These are phyloP conservation scores for Hecatera dysodea DNA, from an alignment of 2,888 invertebrate species.

Conservation along the genomic window DNA sequence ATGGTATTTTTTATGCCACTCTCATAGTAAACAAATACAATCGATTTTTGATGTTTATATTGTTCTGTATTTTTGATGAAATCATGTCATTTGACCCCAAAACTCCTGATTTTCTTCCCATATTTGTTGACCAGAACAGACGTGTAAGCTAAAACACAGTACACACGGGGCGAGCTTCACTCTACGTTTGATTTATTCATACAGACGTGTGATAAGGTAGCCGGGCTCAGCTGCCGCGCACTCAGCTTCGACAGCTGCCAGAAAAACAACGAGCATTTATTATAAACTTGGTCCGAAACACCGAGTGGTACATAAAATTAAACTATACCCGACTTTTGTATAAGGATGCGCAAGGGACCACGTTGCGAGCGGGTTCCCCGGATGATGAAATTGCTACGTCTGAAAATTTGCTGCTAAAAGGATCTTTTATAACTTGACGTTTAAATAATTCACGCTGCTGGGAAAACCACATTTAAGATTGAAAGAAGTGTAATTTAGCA, in stretches of 20 bases:
- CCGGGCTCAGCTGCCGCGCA: constrained; percentile 71
- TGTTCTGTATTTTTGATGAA: no score
- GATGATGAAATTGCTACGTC: constrained; percentile 51
- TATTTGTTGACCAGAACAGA: constrained; percentile 38
- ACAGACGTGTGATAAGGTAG: constrained; percentile 69
- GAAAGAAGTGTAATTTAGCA: constrained; percentile 3
- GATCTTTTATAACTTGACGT: constrained; percentile 32
- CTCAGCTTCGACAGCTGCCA: constrained; percentile 73
- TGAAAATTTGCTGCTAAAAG: constrained; percentile 36
- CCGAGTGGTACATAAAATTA: constrained; percentile 74
- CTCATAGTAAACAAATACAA: no score
- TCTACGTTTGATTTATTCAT: constrained; percentile 76
- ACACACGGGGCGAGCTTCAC: constrained; percentile 48
- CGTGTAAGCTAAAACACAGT: constrained; percentile 13
- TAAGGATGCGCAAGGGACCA: constrained; percentile 59
- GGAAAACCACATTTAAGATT: constrained; percentile 15
- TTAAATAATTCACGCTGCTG: constrained; percentile 35
- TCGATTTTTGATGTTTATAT: no score
- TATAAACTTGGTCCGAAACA: constrained; percentile 72
- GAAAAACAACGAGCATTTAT: constrained; percentile 75
- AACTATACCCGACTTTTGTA: constrained; percentile 70
- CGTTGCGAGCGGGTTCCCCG: constrained; percentile 30
- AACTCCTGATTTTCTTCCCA: neutral
- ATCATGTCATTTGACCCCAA: neutral
- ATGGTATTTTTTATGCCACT: no score